Evolutionary conservation across 1,140 invertebrate genomes (phyloP).

Genomic region (Octopus sinensis): DNA sequence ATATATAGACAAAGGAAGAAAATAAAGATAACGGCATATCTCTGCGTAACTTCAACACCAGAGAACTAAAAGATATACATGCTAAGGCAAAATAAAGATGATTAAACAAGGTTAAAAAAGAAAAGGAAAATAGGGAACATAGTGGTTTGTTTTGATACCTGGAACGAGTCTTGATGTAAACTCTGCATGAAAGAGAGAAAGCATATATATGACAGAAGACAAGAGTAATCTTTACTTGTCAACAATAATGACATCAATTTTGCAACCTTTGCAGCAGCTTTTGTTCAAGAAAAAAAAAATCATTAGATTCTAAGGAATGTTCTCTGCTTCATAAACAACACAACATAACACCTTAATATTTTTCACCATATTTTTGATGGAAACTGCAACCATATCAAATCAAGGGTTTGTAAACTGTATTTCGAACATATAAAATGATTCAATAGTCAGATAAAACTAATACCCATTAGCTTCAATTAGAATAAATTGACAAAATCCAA

Average conservation of each 20-base stretch:
- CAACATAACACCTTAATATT: no score
- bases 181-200: conserved; percentile 19
- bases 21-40: not conserved
- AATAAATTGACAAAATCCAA: no score
- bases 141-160: conserved; percentile 20
- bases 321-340: no score
- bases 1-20: no score
- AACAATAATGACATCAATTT: no score
- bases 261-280: conserved; percentile 2
- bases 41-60: conserved; percentile 7
- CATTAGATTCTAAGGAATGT: no score
- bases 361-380: no score
- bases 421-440: no score
- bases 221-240: not conserved
- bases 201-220: conserved; percentile 13
- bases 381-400: no score
- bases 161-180: conserved; percentile 27
- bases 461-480: no score
- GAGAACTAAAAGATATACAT: conserved; percentile 10
- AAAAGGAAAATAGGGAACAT: conserved; percentile 12
- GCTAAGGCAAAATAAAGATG: conserved; percentile 2
- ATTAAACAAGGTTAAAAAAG: not conserved
- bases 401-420: no score
- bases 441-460: no score
- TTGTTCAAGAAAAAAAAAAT: not conserved